phyloP scores from a whole-genome alignment of 2,113 vertebrate species.

The Steatornis caripensis region DNA sequence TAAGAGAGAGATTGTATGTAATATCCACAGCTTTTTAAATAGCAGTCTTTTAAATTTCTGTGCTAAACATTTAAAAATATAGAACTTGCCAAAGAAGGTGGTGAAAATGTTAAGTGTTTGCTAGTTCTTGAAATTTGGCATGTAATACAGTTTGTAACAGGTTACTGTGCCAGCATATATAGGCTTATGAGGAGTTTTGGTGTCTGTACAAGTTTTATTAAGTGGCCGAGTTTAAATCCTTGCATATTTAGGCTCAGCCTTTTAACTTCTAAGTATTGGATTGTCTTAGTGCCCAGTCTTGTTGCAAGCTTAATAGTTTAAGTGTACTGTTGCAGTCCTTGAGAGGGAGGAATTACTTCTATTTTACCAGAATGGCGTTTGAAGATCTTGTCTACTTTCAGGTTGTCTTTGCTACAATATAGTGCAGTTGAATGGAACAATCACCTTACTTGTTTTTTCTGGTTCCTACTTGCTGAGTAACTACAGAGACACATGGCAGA shows the following conservation, averaged over 20 bases:
- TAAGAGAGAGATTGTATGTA: not conserved
- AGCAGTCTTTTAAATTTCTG: not conserved
- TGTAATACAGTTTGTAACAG: too few relatives aligned
- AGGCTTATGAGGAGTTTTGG: not conserved
- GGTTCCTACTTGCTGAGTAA: not conserved
- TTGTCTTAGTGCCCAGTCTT: not conserved
- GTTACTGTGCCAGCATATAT: too few relatives aligned
- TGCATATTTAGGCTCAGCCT: not conserved
- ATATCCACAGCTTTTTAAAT: not conserved
- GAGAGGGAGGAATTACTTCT: not conserved
- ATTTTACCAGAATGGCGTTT: not conserved
- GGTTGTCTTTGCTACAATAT: not conserved
- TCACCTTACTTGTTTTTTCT: fast-evolving
- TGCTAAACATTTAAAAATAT: not conserved
- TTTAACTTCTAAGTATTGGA: not conserved
- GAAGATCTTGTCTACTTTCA: not conserved
- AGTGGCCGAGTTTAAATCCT: not conserved
- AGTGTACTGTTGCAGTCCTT: not conserved
- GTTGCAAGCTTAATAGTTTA: not conserved
- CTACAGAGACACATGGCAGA: not conserved
- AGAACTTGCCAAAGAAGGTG: not conserved
- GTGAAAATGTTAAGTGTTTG: not conserved
- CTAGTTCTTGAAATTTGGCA: not conserved
- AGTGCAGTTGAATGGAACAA: not conserved
- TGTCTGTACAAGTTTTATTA: not conserved